Percentiles rank a stretch among this genome's conserved stretches.
These are phyloP conservation scores for Scaptomyza cyrtandrae DNA, from an alignment of 2,888 invertebrate species.

Conservation along the genomic window DNA sequence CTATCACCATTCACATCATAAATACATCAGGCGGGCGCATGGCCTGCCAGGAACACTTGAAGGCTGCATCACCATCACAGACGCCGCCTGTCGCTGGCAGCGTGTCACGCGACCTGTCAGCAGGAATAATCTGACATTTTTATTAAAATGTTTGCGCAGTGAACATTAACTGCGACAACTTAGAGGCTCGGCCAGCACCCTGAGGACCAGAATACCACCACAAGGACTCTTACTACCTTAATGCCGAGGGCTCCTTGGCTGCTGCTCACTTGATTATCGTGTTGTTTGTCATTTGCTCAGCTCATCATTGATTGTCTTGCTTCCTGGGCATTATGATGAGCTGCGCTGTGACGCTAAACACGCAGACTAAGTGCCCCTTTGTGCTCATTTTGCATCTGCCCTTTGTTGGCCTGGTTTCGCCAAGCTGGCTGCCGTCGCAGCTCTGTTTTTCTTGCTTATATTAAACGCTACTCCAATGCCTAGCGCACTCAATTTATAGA, in stretches of 20 bases:
- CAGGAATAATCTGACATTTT: slow-evolving; percentile 80
- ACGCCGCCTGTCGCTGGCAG: slow-evolving; percentile 74
- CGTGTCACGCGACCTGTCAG: slow-evolving; percentile 79
- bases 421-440: neutral
- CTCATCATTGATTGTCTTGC: slow-evolving; percentile 49
- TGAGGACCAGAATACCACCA: slow-evolving; percentile 10
- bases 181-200: slow-evolving; percentile 40
- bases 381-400: slow-evolving; percentile 70
- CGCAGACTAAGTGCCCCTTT: slow-evolving; percentile 72
- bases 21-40: slow-evolving; percentile 65
- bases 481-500: neutral
- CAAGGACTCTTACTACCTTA: neutral
- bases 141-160: slow-evolving; percentile 80
- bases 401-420: slow-evolving; percentile 36
- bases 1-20: slow-evolving; percentile 51
- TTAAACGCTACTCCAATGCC: neutral
- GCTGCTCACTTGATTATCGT: slow-evolving; percentile 63
- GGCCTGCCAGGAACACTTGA: slow-evolving; percentile 60
- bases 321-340: slow-evolving; percentile 36
- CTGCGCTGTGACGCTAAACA: slow-evolving; percentile 42
- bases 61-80: slow-evolving; percentile 49
- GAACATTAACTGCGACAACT: slow-evolving; percentile 62
- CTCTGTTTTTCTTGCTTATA: neutral
- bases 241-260: slow-evolving; percentile 13
- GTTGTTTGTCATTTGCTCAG: slow-evolving; percentile 49